Evolutionary conservation across 2,888 invertebrate genomes (phyloP), one percentile per base, ranked within the genome.

Genomic region (Scaptodrosophila latifasciaeformis): DNA sequence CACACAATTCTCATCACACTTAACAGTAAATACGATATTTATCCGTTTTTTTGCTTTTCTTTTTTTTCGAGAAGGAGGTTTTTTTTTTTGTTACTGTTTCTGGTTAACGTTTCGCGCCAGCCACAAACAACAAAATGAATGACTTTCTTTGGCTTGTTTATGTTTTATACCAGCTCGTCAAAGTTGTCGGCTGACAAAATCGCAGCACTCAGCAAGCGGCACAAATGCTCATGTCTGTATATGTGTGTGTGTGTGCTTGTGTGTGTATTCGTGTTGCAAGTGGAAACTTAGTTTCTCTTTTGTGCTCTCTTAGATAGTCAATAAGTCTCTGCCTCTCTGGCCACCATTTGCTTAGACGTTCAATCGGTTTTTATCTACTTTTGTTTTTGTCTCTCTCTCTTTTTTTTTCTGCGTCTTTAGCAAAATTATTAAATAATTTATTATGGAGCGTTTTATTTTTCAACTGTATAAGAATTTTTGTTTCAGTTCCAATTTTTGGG

Each of bases 71-170:
- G n/a, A n/a, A n/a, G n/a, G n/a, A n/a, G n/a, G 12, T 45, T 47
- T 35, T 40, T 19, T 31, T 17, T 49, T 49, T 54, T 59, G 53
- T 46, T 42, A 19, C 19, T 49, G 44, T 27, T 40, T 35, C 2
- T 39, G 18, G n/a, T 39, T 21, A 40, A 35, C 44, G 60, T 74
- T n/a, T 60, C 65, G 67, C 75, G 74, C 80, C 75, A 76, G 78
- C 81, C 84, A n/a, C 83, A 71, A 79, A 70, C 75, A 82, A 77
- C 74, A 58, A 82, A 84, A 81, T 84, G 85, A 84, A 75, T 82
- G 79, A 78, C 77, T 83, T 84, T 82, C 83, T 84, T 82, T 70
- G 64, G 72, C 76, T 76, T 70, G 71, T 79, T 84, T 83, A 71
- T 83, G 72, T 81, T 84, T 84, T 84, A 84, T 84, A 84, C 82